Evolutionary conservation across 2,888 invertebrate species (phyloP).

Genomic region (Lucinisca nassula): DNA sequence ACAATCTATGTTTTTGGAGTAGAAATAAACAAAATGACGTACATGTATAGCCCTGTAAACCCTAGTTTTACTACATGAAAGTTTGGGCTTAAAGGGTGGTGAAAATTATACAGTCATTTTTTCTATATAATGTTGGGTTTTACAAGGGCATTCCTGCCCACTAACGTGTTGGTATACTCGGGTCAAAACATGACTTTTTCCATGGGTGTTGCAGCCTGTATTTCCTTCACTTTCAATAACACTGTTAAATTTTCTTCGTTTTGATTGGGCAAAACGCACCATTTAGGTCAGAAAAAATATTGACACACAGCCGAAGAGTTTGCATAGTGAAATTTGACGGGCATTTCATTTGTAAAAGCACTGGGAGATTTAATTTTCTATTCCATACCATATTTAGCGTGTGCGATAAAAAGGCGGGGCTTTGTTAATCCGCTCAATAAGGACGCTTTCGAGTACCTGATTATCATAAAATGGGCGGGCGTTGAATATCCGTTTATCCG

Average conservation of each 20-base stretch:
- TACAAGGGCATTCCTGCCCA: too few species aligned
- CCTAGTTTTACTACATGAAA: too few species aligned
- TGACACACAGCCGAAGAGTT: not conserved
- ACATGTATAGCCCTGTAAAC: too few species aligned
- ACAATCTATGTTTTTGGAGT: too few species aligned
- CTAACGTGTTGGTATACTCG: too few species aligned
- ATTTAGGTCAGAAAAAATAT: not conserved
- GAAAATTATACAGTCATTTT: too few species aligned
- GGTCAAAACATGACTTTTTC: too few species aligned
- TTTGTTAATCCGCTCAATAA: conserved; percentile 28
- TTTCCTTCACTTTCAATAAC: not conserved
- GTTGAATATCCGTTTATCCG: conserved; percentile 27
- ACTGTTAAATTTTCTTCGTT: not conserved
- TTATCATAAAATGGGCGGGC: conserved; percentile 49
- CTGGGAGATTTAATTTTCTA: conserved; percentile 1
- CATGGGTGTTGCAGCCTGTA: too few species aligned
- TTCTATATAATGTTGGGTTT: too few species aligned
- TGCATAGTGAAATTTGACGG: not conserved
- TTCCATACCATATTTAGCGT: conserved; percentile 10
- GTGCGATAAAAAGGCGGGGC: conserved; percentile 63
- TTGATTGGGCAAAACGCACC: not conserved
- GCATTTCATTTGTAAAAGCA: not conserved
- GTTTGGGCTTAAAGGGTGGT: too few species aligned
- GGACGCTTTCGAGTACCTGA: conserved; percentile 12
- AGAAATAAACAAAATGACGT: too few species aligned